phyloP scores from a whole-genome alignment of 2,113 vertebrate species.

The Catharus fuscescens region DNA sequence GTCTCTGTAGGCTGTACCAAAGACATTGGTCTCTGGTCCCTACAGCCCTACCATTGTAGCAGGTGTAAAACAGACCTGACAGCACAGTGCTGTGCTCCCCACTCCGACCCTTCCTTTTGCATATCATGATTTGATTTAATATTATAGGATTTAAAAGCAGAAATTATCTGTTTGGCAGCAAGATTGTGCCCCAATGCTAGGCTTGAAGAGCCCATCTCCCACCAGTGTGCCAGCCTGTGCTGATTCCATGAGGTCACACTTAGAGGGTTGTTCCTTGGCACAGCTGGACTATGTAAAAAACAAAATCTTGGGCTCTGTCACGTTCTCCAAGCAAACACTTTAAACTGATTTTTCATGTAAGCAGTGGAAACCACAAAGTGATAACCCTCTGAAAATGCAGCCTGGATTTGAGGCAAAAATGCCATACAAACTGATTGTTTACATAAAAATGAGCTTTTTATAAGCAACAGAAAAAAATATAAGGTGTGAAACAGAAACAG shows the following conservation, averaged over 20 bases:
- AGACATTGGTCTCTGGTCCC: background rate
- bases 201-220: background rate
- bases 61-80: background rate
- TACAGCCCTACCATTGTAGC: background rate
- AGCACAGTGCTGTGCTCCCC: background rate
- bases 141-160: background rate
- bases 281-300: background rate
- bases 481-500: background rate
- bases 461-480: background rate
- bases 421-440: background rate
- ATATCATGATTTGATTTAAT: background rate
- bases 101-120: background rate
- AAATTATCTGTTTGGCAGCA: background rate
- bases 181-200: accelerated
- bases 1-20: background rate
- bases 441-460: background rate
- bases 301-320: background rate
- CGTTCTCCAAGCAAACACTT: background rate
- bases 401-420: background rate
- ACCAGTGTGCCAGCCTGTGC: accelerated
- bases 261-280: background rate
- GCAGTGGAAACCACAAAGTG: background rate
- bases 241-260: background rate
- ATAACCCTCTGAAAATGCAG: background rate
- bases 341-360: background rate